Evolutionary conservation across 2,113 vertebrate species (phyloP), one percentile per base, ranked within the genome.

Genomic region (Eulacestoma nigropectus): DNA sequence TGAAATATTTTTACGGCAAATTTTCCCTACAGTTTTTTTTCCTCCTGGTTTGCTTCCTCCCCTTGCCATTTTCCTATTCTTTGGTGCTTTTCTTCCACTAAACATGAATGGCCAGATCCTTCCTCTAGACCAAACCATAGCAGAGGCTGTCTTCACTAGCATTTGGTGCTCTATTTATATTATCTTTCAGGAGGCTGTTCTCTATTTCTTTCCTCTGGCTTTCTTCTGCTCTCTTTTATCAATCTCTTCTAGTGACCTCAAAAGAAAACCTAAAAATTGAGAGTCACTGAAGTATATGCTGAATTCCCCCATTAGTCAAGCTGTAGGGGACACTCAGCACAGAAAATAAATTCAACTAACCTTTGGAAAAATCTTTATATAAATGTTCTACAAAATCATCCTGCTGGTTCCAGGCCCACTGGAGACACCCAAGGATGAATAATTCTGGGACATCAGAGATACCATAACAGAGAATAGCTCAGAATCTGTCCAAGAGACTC

Each of bases 341-440:
- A 87, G 70, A 59, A 89, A 89, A 90, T 67, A 92, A 70, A 55
- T 57, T 82, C 83, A 87, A 81, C 79, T 78, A 94, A 87, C 56
- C 86, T 96, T 96, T 96, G 56, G 72, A 93, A 95, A 95, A 89
- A 82, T 73, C 88, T 95, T 95, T 89, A 87, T 65, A 96, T 89
- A 95, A 95, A 95, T 39, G 90, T 87, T 86, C 90, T 60, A 74
- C 76, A 95, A 86, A 96, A 94, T 81, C 68, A 93, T 84, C 94
- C 90, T 93, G 88, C 95, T 95, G 95, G 73, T 87, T 95, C 87
- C 77, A 91, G 65, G 68, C 87, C 76, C 69, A 85, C 73, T 84
- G 49, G 41, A 92, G 89, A 89, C 67, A 79, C n/a, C 47, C 62
- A 79, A 89, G 65, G 80, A 95, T 91, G 81, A 95, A 87, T 70